Percentiles rank a stretch among this genome's conserved stretches.
Evolutionary conservation across 2,113 vertebrate species (phyloP).

Genomic region (Alouatta palliata): DNA sequence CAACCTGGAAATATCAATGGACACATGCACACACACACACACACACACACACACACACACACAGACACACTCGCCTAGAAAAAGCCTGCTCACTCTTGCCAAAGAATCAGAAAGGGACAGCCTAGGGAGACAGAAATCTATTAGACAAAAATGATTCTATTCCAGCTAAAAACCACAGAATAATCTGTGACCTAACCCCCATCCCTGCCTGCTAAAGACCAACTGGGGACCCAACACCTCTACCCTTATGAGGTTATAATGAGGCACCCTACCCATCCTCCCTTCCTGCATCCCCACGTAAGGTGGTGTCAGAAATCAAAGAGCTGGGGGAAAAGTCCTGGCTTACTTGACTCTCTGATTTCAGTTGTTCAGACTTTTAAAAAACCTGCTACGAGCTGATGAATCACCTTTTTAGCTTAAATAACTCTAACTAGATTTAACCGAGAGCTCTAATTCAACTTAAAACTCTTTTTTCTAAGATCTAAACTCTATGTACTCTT

Average conservation of each 20-base stretch:
- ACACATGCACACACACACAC: not conserved
- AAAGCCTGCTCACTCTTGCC: not conserved
- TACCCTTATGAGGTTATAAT: not conserved
- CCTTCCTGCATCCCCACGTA: not conserved
- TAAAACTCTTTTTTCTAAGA: not conserved
- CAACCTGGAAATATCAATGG: not conserved
- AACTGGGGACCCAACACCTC: not conserved
- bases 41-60: not conserved
- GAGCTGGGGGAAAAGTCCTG: not conserved
- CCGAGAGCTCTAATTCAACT: slow-evolving; percentile 5
- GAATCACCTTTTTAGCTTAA: not conserved
- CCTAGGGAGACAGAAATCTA: not conserved
- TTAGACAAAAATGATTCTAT: not conserved
- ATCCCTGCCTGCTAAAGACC: not conserved
- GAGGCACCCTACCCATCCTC: not conserved
- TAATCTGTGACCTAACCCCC: not conserved
- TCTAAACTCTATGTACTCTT: not conserved
- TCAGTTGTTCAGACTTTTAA: not conserved
- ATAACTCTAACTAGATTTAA: not conserved
- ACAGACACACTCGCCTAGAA: not conserved
- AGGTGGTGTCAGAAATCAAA: not conserved
- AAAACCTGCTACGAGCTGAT: not conserved
- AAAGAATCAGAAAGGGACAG: not conserved
- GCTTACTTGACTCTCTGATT: not conserved
- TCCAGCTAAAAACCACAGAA: not conserved